A percentile compares a stretch with the other conserved stretches of the same genome.
Conservation (phyloP, 1,140 invertebrate genomes). For the Muscidifurax raptorellus region DNA sequence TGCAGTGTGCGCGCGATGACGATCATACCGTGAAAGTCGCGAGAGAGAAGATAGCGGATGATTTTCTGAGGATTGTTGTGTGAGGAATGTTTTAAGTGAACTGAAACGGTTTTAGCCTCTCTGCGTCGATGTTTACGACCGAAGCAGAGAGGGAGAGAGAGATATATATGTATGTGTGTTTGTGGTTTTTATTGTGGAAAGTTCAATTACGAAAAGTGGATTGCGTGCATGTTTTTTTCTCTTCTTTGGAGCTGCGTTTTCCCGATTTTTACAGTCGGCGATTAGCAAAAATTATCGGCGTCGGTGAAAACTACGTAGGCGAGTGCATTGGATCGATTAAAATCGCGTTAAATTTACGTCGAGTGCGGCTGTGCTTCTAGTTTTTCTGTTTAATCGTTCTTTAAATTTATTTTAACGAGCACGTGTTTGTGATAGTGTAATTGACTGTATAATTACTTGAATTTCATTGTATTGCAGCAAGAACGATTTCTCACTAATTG, state of each 20-base stretch:
- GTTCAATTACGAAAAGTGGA: constrained; percentile 31
- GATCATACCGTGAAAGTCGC: background rate
- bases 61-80: background rate
- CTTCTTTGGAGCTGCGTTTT: background rate
- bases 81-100: constrained; percentile 33
- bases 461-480: too few relatives aligned
- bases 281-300: background rate
- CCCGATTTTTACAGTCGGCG: background rate
- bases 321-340: background rate
- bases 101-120: background rate
- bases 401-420: too few relatives aligned
- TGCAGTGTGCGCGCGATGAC: background rate
- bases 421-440: too few relatives aligned
- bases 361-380: background rate
- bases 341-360: background rate
- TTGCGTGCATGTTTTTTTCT: background rate
- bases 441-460: too few relatives aligned
- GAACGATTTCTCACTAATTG: too few relatives aligned
- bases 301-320: background rate
- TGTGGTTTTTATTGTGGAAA: constrained; percentile 19
- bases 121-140: constrained; percentile 2
- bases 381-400: too few relatives aligned
- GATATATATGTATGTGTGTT: background rate
- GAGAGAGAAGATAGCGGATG: background rate
- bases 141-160: background rate